phyloP scores from a whole-genome alignment of 2,113 vertebrate species.

The Sapayoa aenigma region DNA sequence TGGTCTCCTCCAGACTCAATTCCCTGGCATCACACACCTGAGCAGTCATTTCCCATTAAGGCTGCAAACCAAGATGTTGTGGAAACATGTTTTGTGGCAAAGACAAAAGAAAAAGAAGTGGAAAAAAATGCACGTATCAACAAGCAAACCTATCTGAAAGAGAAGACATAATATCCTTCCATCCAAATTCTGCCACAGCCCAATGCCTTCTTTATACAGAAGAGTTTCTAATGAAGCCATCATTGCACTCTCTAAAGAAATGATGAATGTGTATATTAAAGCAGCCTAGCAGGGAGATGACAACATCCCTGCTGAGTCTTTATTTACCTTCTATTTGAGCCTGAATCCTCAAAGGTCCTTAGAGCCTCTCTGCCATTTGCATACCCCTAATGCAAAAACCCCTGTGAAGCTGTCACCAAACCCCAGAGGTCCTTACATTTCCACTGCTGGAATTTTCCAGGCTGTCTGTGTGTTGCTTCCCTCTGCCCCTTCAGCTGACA shows the following conservation, averaged over 20 bases:
- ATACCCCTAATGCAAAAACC: background rate
- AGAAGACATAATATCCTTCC: background rate
- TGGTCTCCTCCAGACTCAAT: background rate
- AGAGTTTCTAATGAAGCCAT: slow-evolving; percentile 44
- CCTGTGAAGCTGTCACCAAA: background rate
- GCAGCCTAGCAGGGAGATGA: slow-evolving; percentile 21
- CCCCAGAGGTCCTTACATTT: background rate
- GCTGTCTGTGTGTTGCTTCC: background rate
- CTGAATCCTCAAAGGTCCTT: background rate
- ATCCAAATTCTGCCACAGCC: background rate
- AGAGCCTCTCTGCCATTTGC: slow-evolving; percentile 25
- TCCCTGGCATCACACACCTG: background rate
- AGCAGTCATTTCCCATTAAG: background rate
- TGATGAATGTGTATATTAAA: slow-evolving; percentile 39
- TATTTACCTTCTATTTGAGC: slow-evolving; percentile 18
- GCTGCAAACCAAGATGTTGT: background rate
- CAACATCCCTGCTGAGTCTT: slow-evolving; percentile 33
- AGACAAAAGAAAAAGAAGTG: background rate
- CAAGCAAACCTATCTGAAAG: background rate
- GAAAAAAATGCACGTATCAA: background rate
- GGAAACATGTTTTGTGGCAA: background rate
- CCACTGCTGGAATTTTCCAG: background rate
- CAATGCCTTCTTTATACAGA: slow-evolving; percentile 18
- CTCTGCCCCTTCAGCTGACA: background rate
- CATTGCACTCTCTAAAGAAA: slow-evolving; percentile 9